These are phyloP conservation scores for Cremastobaeus sp. DNA, from an alignment of 2,888 invertebrate genomes.

Conservation along the genomic window DNA sequence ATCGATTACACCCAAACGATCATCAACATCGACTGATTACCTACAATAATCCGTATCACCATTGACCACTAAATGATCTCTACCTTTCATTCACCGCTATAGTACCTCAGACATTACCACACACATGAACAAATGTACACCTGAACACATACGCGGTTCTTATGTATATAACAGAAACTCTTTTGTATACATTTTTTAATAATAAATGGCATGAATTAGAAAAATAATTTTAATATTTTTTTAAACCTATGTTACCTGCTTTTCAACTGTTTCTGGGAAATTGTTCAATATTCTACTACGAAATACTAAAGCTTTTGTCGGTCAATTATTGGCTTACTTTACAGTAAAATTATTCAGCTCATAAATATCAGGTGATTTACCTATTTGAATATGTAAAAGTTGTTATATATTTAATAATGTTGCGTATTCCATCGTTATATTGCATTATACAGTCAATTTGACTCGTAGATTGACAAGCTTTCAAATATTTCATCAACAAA, in stretches of 20 bases:
- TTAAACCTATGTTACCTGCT: not conserved
- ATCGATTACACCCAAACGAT: constrained; percentile 8
- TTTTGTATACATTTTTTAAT: constrained; percentile 63
- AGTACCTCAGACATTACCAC: constrained; percentile 69
- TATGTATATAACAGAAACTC: constrained; percentile 69
- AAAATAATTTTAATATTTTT: not conserved
- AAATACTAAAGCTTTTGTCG: too few species aligned
- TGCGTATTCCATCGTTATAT: too few species aligned
- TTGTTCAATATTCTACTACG: not conserved
- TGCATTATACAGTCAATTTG: not conserved
- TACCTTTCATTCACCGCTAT: constrained; percentile 67
- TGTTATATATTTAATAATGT: too few species aligned
- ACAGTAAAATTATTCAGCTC: too few species aligned
- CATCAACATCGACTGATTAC: constrained; percentile 62
- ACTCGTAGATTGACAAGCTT: not conserved
- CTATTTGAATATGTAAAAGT: too few species aligned
- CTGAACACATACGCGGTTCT: constrained; percentile 57
- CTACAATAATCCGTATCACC: constrained; percentile 63
- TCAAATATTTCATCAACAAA: not conserved
- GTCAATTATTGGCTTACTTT: too few species aligned
- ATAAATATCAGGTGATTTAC: too few species aligned
- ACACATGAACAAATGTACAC: constrained; percentile 29
- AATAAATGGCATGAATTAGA: constrained; percentile 68
- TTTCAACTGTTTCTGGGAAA: not conserved
- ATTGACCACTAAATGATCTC: constrained; percentile 71